A percentile compares a stretch with the other conserved stretches of the same genome.
Evolutionary conservation across 2,797 vertebrate genomes (phyloP).

Genomic region (Notamacropus eugenii): DNA sequence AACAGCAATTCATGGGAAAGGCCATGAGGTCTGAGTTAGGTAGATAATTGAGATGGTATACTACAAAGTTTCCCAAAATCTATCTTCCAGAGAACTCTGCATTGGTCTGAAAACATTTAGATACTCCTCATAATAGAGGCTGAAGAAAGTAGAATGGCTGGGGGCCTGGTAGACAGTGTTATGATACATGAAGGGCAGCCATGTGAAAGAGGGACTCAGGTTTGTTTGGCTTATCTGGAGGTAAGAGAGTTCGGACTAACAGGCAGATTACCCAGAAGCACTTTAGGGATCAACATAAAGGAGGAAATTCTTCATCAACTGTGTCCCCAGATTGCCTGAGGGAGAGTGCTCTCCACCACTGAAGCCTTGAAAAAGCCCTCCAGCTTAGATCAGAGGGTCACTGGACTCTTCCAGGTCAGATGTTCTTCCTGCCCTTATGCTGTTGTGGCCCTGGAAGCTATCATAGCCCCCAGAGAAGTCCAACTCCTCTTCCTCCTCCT

Average conservation of each 20-base stretch:
- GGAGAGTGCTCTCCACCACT: too few species aligned
- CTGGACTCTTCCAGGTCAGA: too few species aligned
- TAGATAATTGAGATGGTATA: rapidly evolving
- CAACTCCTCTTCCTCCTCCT: too few species aligned
- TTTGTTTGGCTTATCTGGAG: not conserved
- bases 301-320: too few species aligned
- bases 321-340: not conserved
- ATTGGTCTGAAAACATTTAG: rapidly evolving
- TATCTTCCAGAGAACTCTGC: too few species aligned
- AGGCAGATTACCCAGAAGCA: not conserved
- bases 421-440: too few species aligned
- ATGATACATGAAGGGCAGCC: not conserved
- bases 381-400: not conserved
- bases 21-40: not conserved
- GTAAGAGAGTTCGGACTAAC: not conserved
- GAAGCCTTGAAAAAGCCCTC: not conserved
- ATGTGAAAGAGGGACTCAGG: not conserved
- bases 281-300: not conserved
- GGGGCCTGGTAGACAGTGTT: not conserved
- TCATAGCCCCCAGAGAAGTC: too few species aligned
- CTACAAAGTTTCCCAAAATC: not conserved
- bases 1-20: too few species aligned
- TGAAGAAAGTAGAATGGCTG: not conserved
- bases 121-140: not conserved
- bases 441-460: too few species aligned